Evolutionary conservation across 2,888 invertebrate species (phyloP).

Genomic region (Pogonocherus hispidulus): DNA sequence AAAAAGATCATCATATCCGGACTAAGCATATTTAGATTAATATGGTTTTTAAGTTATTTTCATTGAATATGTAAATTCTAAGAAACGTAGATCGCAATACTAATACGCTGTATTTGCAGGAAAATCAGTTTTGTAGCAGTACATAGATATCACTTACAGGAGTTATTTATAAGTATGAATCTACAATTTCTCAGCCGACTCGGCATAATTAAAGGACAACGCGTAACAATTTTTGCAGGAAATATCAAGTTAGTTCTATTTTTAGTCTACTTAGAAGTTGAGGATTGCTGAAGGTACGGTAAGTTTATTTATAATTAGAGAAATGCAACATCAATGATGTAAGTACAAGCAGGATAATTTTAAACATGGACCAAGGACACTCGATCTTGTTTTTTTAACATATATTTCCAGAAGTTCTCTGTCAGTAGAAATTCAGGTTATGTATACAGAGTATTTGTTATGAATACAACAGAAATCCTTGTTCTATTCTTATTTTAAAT

Average conservation of each 20-base stretch:
- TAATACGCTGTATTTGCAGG: not conserved
- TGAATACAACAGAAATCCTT: not conserved
- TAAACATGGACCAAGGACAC: not conserved
- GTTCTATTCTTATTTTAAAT: not conserved
- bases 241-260: conserved; percentile 1
- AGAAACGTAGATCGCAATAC: no score
- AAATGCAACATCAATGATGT: not conserved
- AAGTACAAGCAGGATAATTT: not conserved
- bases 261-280: conserved; percentile 3
- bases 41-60: no score
- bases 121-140: no score
- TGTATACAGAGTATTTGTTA: not conserved
- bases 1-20: no score
- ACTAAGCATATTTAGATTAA: no score
- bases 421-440: not conserved
- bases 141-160: conserved; percentile 11
- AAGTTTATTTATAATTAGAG: not conserved
- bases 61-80: no score
- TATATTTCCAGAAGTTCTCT: not conserved
- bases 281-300: not conserved
- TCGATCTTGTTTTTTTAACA: not conserved
- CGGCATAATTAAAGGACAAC: conserved; percentile 4
- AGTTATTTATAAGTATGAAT: conserved; percentile 14
- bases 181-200: conserved; percentile 4
- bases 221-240: not conserved